A percentile compares a stretch with the other conserved stretches of the same genome.
These are phyloP conservation scores for Oryzias javanicus DNA, from an alignment of 2,113 vertebrate species.

Conservation along the genomic window DNA sequence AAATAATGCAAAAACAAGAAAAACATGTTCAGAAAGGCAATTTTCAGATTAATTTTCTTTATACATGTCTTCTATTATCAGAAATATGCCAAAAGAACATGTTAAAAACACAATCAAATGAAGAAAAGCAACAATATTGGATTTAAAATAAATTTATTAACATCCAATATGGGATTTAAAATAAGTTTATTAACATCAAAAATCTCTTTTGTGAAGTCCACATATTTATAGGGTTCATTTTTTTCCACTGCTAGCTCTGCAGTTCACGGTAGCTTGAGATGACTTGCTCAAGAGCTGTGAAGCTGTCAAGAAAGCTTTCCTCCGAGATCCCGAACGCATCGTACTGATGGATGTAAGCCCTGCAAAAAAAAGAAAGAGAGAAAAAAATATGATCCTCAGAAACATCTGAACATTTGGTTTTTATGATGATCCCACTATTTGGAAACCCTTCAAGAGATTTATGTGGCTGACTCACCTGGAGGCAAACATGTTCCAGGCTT, in stretches of 20 bases:
- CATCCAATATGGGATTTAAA: too few relatives aligned
- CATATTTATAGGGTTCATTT: too few relatives aligned
- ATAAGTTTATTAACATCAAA: too few relatives aligned
- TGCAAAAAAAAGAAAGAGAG: conserved; percentile 49
- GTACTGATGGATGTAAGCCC: conserved; percentile 95
- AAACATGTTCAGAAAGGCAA: too few relatives aligned
- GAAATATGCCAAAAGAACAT: too few relatives aligned
- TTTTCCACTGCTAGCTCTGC: conserved; percentile 29
- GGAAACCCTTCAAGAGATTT: not conserved
- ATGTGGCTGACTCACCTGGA: conserved; percentile 83
- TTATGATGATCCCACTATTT: not conserved
- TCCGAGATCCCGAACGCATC: conserved; percentile 89
- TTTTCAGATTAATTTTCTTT: too few relatives aligned
- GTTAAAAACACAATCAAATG: too few relatives aligned
- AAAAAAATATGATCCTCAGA: not conserved
- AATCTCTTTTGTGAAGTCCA: too few relatives aligned
- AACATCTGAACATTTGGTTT: not conserved
- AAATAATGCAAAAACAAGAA: too few relatives aligned
- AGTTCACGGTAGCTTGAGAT: conserved; percentile 88
- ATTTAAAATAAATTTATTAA: too few relatives aligned
- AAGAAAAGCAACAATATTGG: too few relatives aligned
- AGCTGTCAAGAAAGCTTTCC: conserved; percentile 93
- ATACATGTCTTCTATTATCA: too few relatives aligned
- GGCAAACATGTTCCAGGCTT: conserved; percentile 98
- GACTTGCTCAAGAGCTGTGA: conserved; percentile 91